A percentile compares a stretch with the other conserved stretches of the same genome.
Evolutionary conservation across 2,113 vertebrate genomes (phyloP).

Genomic region (Chloropsis hardwickii): DNA sequence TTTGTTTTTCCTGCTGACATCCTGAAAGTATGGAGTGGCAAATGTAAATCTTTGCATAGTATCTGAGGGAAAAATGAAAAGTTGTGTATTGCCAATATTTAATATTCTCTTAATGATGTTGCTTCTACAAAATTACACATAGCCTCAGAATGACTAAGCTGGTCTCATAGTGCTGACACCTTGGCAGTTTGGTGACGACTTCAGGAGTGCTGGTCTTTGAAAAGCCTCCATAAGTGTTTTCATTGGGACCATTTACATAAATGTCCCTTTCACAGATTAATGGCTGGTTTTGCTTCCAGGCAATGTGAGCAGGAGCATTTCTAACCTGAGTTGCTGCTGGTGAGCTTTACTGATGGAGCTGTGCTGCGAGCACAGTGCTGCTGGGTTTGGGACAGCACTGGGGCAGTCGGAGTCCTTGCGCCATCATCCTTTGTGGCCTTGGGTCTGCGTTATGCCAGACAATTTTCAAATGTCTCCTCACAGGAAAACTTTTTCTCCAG

Average conservation of each 20-base stretch:
- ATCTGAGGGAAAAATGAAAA: not conserved
- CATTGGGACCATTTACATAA: not conserved
- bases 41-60: not conserved
- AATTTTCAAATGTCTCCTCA: not conserved
- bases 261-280: not conserved
- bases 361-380: accelerated
- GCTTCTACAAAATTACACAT: not conserved
- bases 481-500: not conserved
- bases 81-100: not conserved
- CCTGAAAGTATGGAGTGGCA: not conserved
- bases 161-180: accelerated
- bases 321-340: not conserved
- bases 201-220: not conserved
- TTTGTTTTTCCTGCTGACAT: not conserved
- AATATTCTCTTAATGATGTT: not conserved
- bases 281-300: not conserved
- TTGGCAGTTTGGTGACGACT: not conserved
- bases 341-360: not conserved
- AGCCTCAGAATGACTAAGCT: not conserved
- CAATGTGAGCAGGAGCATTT: not conserved
- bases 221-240: not conserved
- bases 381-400: not conserved
- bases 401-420: not conserved
- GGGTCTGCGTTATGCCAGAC: not conserved
- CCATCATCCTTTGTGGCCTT: not conserved